Base-by-base conservation (phyloP, 2,888 invertebrate genomes). In the Schizotus pectinicornis region DNA sequence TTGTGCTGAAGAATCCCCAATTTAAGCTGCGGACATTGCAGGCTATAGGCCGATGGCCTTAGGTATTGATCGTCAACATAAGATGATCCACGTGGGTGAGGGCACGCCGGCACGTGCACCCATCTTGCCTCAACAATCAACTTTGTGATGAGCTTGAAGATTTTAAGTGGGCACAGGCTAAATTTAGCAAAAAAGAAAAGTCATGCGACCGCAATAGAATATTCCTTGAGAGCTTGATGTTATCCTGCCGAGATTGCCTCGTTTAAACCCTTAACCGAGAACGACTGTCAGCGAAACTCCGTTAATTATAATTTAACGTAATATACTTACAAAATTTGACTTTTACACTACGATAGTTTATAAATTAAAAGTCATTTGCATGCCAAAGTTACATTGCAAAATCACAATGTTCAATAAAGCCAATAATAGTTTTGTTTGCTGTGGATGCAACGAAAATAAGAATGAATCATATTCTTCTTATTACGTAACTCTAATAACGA, bases 81-180 rank as follows among this genome's bases (percentile, higher is more conserved):
- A 62, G 60, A 62, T 56, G 46, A 56, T 58, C 59, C 64, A 64
- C 64, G 64, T 62, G 64, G 59, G 49, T 56, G 42, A 48, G 46
- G 54, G 56, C 64, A 64, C 62, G 64, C 62, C 59, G 46, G 53
- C 55, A 39, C 36, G 12, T 47, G 8, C n/a, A 13, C 22, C 13
- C 12, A n/a, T n/a, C n/a, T 14, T 22, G 37, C 12, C 38, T 33
- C 33, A 32, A 31, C n/a, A 11, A 46, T 45, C 39, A 22, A 37
- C 8, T 45, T 33, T 32, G 33, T 45, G n/a, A 41, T 9, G 31
- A 41, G 9, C 8, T 38, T 14, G 11, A 38, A 38, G 2, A 6
- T 38, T 38, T 12, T 8, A 33, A 45, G 45, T 33, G 31, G 11
- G n/a, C 13, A 13, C 13, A 41, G 3, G 32, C 47, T 49, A 56